A percentile compares a stretch with the other conserved stretches of the same genome.
Conservation (phyloP, 2,888 invertebrate genomes). For the Drosophila pseudotakahashii region DNA sequence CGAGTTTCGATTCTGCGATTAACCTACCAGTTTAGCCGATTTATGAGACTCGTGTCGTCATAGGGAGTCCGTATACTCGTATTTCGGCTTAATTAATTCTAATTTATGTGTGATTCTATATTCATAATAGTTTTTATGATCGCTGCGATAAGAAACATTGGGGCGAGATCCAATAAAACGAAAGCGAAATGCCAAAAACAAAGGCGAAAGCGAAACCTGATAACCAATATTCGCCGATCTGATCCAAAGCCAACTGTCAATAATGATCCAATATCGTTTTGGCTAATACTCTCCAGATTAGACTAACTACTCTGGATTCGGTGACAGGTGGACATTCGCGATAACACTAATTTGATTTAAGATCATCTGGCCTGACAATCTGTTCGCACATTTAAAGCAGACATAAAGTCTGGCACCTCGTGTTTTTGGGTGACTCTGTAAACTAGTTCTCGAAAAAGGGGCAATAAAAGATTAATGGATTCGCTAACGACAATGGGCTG, state of each 20-base stretch:
- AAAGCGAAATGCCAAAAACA: slow-evolving; percentile 65
- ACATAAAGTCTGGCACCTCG: slow-evolving; percentile 29
- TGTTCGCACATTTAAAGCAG: slow-evolving; percentile 8
- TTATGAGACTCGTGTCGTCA: slow-evolving; percentile 56
- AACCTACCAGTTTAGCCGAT: slow-evolving; percentile 63
- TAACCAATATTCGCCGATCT: slow-evolving; percentile 7
- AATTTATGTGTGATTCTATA: slow-evolving; percentile 73
- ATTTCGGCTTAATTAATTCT: slow-evolving; percentile 74
- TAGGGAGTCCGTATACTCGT: slow-evolving; percentile 37
- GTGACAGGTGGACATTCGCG: slow-evolving; percentile 5
- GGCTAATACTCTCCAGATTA: not conserved
- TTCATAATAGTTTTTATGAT: slow-evolving; percentile 58
- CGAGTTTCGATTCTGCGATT: slow-evolving; percentile 52
- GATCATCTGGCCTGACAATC: no score
- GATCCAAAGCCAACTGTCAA: slow-evolving; percentile 3
- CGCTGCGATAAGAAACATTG: slow-evolving; percentile 28
- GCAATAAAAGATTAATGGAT: slow-evolving; percentile 35
- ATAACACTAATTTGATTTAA: not conserved
- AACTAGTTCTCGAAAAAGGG: slow-evolving; percentile 25
- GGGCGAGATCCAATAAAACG: slow-evolving; percentile 21
- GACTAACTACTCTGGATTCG: slow-evolving; percentile 9
- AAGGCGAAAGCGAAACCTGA: not conserved
- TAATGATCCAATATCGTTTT: not conserved
- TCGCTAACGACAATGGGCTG: slow-evolving; percentile 23
- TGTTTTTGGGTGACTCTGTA: slow-evolving; percentile 2